These are phyloP conservation scores for Drosophila putrida DNA, from an alignment of 2,888 invertebrate species.

Conservation along the genomic window DNA sequence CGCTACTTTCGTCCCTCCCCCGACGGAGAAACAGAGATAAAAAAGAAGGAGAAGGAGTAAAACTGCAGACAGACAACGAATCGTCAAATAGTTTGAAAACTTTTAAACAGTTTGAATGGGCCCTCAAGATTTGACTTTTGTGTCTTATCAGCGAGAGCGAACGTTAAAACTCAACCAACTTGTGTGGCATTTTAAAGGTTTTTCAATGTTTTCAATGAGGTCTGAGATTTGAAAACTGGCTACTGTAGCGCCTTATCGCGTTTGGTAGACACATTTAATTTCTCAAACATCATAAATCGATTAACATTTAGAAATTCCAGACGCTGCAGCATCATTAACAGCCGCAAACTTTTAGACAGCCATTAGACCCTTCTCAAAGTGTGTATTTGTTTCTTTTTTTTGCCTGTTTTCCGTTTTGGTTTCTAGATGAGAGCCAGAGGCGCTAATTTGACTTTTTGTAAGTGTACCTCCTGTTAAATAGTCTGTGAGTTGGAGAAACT, in stretches of 20 bases:
- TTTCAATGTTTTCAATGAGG: slow-evolving; percentile 34
- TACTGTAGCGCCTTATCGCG: slow-evolving; percentile 68
- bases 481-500: slow-evolving; percentile 16
- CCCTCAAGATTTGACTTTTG: slow-evolving; percentile 40
- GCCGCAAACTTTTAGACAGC: slow-evolving; percentile 73
- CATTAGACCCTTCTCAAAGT: slow-evolving; percentile 76
- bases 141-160: slow-evolving; percentile 49
- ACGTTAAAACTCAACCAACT: slow-evolving; percentile 25
- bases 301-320: slow-evolving; percentile 61
- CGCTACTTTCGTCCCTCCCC: slow-evolving; percentile 57
- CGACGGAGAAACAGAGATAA: background rate
- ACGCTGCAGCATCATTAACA: slow-evolving; percentile 69
- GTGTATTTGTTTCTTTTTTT: slow-evolving; percentile 4
- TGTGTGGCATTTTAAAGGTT: slow-evolving; percentile 71
- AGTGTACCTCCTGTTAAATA: slow-evolving; percentile 12
- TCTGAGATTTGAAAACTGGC: slow-evolving; percentile 24
- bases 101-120: slow-evolving; percentile 45
- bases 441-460: slow-evolving; percentile 74
- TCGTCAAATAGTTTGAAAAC: slow-evolving; percentile 56
- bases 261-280: slow-evolving; percentile 66
- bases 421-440: slow-evolving; percentile 52
- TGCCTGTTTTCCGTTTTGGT: background rate
- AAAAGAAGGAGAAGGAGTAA: background rate
- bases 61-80: slow-evolving; percentile 32
- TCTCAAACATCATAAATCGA: slow-evolving; percentile 76